Conservation (phyloP, 2,888 invertebrate species). For the Psylliodes chrysocephalus region DNA sequence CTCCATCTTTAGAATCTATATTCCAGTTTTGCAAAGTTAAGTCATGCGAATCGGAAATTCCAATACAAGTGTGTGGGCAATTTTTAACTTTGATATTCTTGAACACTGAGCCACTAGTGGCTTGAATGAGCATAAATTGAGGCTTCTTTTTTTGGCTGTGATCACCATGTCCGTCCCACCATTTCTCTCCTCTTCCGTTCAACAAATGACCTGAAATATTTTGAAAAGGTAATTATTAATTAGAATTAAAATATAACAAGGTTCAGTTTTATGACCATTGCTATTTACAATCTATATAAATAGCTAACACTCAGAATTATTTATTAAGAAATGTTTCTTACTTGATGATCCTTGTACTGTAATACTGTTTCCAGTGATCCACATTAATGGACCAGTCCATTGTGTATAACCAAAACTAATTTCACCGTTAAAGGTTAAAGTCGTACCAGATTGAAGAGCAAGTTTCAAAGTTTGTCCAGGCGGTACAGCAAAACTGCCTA, state of each 20-base stretch:
- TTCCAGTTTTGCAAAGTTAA: conserved; percentile 12
- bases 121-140: too few species aligned
- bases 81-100: too few species aligned
- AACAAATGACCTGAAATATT: conserved; percentile 2
- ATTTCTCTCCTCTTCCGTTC: conserved; percentile 15
- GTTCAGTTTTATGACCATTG: too few species aligned
- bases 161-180: conserved; percentile 30
- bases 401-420: conserved; percentile 34
- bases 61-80: conserved; percentile 21
- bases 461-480: conserved; percentile 33
- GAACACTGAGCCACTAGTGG: conserved; percentile 17
- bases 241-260: too few species aligned
- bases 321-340: background rate
- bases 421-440: too few species aligned
- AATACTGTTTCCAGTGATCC: conserved; percentile 38
- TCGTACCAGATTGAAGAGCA: too few species aligned
- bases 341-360: conserved; percentile 35
- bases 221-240: too few species aligned
- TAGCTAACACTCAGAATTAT: too few species aligned
- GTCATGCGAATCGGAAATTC: conserved; percentile 3
- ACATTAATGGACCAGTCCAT: conserved; percentile 40
- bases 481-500: conserved; percentile 35
- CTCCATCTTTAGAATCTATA: conserved; percentile 20
- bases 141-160: conserved; percentile 23
- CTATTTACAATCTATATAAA: too few species aligned